Conservation (phyloP, 2,888 invertebrate genomes). For the Holacanthella duospinosa region DNA sequence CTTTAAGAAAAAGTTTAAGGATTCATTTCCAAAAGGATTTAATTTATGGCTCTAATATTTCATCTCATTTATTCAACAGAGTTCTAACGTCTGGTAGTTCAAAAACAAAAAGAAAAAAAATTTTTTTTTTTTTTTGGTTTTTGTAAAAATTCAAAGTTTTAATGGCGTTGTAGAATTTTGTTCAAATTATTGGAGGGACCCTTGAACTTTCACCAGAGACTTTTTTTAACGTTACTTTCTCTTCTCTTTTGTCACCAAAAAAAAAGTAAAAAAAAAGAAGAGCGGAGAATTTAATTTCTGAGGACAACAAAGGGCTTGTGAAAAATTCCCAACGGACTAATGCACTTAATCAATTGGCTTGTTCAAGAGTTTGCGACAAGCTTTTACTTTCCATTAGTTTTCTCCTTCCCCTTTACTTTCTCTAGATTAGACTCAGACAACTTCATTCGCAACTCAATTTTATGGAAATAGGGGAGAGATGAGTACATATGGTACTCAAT, state of each 20-base stretch:
- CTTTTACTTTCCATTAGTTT: slow-evolving; percentile 16
- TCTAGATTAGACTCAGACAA: not conserved
- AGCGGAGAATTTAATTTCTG: not conserved
- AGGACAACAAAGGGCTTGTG: not conserved
- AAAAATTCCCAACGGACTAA: slow-evolving; percentile 18
- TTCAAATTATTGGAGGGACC: not conserved
- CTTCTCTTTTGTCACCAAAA: not conserved
- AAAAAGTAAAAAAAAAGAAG: slow-evolving; percentile 2
- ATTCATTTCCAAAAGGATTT: too few species aligned
- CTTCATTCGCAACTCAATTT: too few species aligned
- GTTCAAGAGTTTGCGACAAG: not conserved
- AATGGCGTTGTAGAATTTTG: not conserved
- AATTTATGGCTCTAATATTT: too few species aligned
- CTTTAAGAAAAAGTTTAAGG: too few species aligned
- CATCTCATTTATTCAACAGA: too few species aligned
- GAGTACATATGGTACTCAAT: too few species aligned
- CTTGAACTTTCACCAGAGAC: not conserved
- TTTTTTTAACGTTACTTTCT: not conserved
- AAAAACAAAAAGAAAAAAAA: too few species aligned
- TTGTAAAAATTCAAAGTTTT: not conserved
- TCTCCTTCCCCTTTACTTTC: not conserved
- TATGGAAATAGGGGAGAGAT: too few species aligned
- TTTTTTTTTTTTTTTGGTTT: too few species aligned
- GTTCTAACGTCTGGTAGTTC: too few species aligned
- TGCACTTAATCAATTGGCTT: slow-evolving; percentile 27